Base-by-base conservation (phyloP, 2,888 invertebrate genomes). In the Alitta virens region DNA sequence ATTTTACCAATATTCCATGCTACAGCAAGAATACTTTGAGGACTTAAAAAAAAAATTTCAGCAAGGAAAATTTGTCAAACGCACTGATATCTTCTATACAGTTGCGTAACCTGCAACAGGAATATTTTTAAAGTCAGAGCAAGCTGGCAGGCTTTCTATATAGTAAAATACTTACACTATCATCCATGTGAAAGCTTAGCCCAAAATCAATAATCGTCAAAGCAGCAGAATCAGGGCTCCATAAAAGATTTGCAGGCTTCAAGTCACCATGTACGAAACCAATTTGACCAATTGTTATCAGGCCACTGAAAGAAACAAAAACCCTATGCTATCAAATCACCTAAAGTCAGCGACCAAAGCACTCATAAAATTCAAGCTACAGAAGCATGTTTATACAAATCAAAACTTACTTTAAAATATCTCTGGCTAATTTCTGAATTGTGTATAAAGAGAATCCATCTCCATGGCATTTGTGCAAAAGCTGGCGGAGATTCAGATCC, bases 191-290 rank as follows among this genome's bases (percentile, higher is more conserved):
- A 56, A 56, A 62, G 26, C 56, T 62, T 26, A 62, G 50, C 25
- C 62, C 50, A 50, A 62, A 56, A 56, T 62, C 62, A 14, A 62
- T 62, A 38, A 62, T 21, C 18, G 57, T 56, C 18, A 56, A 18
- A 24, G 25, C 27, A 18, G 24, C 25, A 38, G 27, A 40, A 24
- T 56, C 27, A 14, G 62, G 40, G 23, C 40, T 40, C 62, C 62
- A 62, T 38, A 62, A 12, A 2, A 62, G 38, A 50, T 62, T 62
- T 5, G 49, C 23, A 18, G 62, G 62, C 24, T 62, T 62, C 38
- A 62, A 2, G 25, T 62, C 62, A 5, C 40, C 62, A 23, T 62
- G 62, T 16, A 56, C 56, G 50, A 62, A 62, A 24, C 62, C 62
- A 21, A 46, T 23, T 5, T 27, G 24, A 42, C 56, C 56, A 18